Evolutionary conservation across 92 coral and sea anemone species (phyloP).

Genomic region (Epizoanthus scotinus): DNA sequence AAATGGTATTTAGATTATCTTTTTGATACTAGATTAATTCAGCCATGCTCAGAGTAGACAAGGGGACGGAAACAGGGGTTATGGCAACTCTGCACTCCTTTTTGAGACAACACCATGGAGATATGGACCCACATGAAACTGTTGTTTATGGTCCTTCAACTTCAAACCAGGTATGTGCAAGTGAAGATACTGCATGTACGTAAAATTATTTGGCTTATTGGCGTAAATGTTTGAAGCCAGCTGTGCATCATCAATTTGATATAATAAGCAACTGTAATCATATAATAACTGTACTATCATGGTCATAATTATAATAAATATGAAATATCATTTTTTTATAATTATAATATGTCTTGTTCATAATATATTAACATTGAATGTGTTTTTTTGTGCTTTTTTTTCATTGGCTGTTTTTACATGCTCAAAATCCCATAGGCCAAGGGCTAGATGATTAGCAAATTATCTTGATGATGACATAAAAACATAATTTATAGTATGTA

Average conservation of each 20-base stretch:
- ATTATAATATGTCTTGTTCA: too few species aligned
- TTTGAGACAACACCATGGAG: slow-evolving; percentile 26
- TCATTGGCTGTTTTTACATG: neutral
- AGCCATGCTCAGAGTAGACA: slow-evolving; percentile 32
- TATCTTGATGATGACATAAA: neutral
- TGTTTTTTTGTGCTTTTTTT: too few species aligned
- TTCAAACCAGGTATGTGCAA: slow-evolving; percentile 34
- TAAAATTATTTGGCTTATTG: too few species aligned
- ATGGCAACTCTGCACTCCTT: slow-evolving; percentile 31
- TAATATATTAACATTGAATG: too few species aligned
- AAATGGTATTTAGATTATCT: slow-evolving; percentile 31
- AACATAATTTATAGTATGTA: neutral
- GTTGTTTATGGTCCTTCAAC: slow-evolving; percentile 29
- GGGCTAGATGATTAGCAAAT: neutral
- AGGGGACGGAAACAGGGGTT: too few species aligned
- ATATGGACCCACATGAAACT: slow-evolving; percentile 34
- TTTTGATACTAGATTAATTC: slow-evolving; percentile 17
- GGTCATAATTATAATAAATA: too few species aligned
- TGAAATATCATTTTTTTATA: too few species aligned
- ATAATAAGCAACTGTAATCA: too few species aligned
- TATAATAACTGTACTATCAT: too few species aligned
- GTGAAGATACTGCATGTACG: neutral
- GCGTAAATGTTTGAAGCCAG: too few species aligned
- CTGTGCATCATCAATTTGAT: too few species aligned
- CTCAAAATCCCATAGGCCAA: neutral